phyloP scores from a whole-genome alignment of 30 jellyfish, hydroid and myxozoan species.

The Turritopsis rubra region DNA sequence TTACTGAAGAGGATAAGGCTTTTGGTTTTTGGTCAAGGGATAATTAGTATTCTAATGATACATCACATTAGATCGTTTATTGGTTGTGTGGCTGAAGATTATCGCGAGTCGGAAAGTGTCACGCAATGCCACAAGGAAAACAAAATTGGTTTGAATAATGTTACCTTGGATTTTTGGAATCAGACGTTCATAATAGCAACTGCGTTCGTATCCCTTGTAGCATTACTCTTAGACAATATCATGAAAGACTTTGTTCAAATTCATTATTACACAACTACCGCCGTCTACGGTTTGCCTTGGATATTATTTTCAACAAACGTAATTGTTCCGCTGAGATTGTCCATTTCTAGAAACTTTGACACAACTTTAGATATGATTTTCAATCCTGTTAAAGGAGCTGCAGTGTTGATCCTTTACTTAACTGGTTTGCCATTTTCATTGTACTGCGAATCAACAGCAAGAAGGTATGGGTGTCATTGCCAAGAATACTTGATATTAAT shows the following conservation, averaged over 20 bases:
- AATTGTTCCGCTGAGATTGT: not conserved
- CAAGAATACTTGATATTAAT: not conserved
- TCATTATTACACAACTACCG: not conserved
- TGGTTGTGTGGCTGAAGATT: not conserved
- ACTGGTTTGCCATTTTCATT: constrained; percentile 6
- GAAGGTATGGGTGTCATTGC: not conserved
- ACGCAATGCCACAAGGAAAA: not conserved
- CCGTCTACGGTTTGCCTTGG: not conserved
- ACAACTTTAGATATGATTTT: not conserved
- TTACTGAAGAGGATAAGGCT: not conserved
- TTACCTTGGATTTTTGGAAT: not conserved
- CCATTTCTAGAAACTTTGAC: not conserved
- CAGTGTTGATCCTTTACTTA: not conserved
- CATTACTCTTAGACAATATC: not conserved
- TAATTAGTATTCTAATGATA: not conserved
- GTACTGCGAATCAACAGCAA: not conserved
- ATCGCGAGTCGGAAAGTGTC: not conserved
- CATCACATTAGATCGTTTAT: too few species aligned
- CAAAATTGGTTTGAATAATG: not conserved
- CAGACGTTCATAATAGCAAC: not conserved
- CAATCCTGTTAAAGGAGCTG: not conserved
- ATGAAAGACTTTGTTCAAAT: not conserved
- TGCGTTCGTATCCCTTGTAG: not conserved
- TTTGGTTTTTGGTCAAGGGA: not conserved
- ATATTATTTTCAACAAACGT: not conserved